These are phyloP conservation scores for Dromococcyx pavoninus DNA, from an alignment of 2,797 vertebrate genomes.

Conservation along the genomic window DNA sequence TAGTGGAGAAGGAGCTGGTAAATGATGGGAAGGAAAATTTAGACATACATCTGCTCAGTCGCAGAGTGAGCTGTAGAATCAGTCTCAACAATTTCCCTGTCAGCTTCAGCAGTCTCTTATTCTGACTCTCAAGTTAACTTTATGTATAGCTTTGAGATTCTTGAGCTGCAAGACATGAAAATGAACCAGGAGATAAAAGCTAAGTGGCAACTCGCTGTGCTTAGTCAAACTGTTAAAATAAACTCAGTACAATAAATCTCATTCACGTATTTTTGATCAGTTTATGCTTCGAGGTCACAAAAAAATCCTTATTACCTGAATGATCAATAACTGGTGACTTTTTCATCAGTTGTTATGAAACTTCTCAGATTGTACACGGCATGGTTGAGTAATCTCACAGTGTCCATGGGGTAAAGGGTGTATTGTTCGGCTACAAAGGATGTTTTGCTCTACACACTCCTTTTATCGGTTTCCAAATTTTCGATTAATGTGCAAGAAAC, in stretches of 20 bases:
- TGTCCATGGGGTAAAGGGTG: background rate
- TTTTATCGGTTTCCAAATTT: background rate
- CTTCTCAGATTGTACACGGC: background rate
- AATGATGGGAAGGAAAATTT: constrained; percentile 70
- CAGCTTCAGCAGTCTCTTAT: constrained; percentile 45
- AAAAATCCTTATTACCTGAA: constrained; percentile 11
- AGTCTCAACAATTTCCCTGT: constrained; percentile 36
- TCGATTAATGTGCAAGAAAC: background rate
- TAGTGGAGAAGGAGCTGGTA: constrained; percentile 67
- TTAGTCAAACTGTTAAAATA: background rate
- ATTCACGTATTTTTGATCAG: background rate
- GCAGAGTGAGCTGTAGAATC: constrained; percentile 56
- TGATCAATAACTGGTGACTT: constrained; percentile 34
- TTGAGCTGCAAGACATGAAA: constrained; percentile 26
- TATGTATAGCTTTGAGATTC: background rate
- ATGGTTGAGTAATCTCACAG: background rate
- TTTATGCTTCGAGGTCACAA: constrained; percentile 25
- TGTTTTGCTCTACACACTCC: background rate
- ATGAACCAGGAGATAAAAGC: background rate
- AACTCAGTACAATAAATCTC: constrained; percentile 10
- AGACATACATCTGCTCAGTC: constrained; percentile 77
- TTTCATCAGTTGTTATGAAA: constrained; percentile 36
- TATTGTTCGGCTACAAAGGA: background rate
- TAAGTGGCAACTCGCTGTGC: background rate
- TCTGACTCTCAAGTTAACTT: constrained; percentile 51